Evolutionary conservation across 2,888 invertebrate genomes (phyloP).

Genomic region (Serripes groenlandicus): DNA sequence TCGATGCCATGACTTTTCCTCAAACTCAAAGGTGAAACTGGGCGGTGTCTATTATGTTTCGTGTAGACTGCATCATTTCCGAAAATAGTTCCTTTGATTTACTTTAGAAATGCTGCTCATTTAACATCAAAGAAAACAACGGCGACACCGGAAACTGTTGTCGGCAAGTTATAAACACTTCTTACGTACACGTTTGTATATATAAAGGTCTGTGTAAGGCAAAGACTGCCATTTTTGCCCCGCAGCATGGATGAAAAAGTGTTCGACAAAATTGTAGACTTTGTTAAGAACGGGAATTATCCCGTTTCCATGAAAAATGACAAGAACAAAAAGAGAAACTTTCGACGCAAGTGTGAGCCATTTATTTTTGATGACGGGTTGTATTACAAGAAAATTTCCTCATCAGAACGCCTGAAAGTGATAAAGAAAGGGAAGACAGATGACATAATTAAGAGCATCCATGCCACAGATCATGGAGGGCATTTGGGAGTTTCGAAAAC

Average conservation of each 20-base stretch:
- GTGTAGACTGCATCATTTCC: background rate
- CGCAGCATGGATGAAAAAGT: slow-evolving; percentile 32
- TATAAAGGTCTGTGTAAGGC: background rate
- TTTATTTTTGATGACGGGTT: slow-evolving; percentile 42
- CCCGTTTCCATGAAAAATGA: slow-evolving; percentile 37
- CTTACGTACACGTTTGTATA: background rate
- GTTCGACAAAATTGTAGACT: slow-evolving; percentile 36
- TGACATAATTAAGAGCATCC: slow-evolving; percentile 34
- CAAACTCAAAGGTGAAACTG: background rate
- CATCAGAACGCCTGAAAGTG: slow-evolving; percentile 39
- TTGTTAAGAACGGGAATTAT: slow-evolving; percentile 32
- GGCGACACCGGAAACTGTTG: slow-evolving; percentile 27
- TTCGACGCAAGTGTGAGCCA: slow-evolving; percentile 29
- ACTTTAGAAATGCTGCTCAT: background rate
- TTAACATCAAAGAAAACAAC: background rate
- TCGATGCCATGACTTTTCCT: background rate
- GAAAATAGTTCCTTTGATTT: background rate
- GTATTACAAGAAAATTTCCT: slow-evolving; percentile 35
- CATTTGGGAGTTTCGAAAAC: slow-evolving; percentile 40
- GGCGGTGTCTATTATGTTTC: background rate
- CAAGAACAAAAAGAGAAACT: slow-evolving; percentile 27
- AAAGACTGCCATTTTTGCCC: background rate
- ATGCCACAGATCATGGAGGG: slow-evolving; percentile 33
- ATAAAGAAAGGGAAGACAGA: slow-evolving; percentile 42
- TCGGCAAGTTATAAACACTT: slow-evolving; percentile 16